These are phyloP conservation scores for Heliconius hewitsoni DNA, from an alignment of 1,140 invertebrate genomes.

Conservation along the genomic window DNA sequence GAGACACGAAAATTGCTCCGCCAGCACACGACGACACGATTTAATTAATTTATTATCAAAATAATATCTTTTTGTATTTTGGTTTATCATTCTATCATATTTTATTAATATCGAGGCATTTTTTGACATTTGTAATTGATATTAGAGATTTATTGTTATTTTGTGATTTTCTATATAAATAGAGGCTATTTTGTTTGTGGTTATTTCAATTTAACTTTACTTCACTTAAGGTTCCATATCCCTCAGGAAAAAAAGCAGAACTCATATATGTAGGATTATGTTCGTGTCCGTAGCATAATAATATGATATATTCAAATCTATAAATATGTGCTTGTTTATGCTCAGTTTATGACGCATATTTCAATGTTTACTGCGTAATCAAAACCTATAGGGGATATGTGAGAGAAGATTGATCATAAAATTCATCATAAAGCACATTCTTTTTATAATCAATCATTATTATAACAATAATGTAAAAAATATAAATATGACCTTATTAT, in stretches of 20 bases:
- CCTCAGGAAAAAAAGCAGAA: no score
- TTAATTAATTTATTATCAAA: constrained; percentile 14
- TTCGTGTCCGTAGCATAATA: no score
- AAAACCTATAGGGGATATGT: no score
- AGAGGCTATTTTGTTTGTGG: no score
- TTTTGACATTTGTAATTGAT: neutral
- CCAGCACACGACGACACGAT: constrained; percentile 4
- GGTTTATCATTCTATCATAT: neutral
- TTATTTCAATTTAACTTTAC: no score
- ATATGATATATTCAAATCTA: no score
- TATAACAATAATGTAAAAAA: neutral
- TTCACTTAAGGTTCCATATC: no score
- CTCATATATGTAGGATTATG: no score
- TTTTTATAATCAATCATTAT: neutral
- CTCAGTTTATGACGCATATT: no score
- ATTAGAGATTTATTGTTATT: neutral
- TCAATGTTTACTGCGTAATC: no score
- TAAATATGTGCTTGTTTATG: no score
- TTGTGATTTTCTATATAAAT: no score
- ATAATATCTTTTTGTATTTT: neutral
- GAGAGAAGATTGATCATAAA: neutral
- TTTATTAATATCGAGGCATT: neutral
- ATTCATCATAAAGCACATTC: neutral
- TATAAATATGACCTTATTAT: constrained; percentile 4
- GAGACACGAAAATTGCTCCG: constrained; percentile 30